phyloP scores from a whole-genome alignment of 1,140 invertebrate species.

The Ditylenchus dipsaci region DNA sequence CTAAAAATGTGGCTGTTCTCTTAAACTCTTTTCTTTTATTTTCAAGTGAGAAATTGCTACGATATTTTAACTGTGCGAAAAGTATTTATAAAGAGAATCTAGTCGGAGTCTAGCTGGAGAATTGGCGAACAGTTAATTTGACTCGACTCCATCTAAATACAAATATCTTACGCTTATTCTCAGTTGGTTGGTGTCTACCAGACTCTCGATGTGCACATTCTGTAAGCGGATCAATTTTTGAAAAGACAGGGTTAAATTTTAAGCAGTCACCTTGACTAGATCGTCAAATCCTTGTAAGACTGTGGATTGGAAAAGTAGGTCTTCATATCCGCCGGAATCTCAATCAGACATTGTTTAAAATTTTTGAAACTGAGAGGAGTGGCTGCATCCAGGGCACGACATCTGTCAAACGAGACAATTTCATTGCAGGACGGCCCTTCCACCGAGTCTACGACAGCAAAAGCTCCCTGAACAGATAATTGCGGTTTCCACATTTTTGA shows the following conservation, averaged over 20 bases:
- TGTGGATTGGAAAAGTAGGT: conserved; percentile 19
- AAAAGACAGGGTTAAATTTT: neutral
- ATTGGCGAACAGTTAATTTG: too few species aligned
- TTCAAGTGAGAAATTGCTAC: too few species aligned
- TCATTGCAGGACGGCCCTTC: conserved; percentile 12
- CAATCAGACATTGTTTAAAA: conserved; percentile 20
- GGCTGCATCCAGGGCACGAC: neutral
- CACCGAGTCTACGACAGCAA: conserved; percentile 30
- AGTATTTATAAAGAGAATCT: too few species aligned
- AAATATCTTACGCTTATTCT: conserved; percentile 12
- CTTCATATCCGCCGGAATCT: conserved; percentile 28
- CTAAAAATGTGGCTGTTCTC: too few species aligned
- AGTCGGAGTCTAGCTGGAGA: too few species aligned
- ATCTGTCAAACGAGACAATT: neutral
- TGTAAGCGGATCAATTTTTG: neutral
- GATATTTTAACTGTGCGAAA: too few species aligned
- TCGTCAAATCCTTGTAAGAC: conserved; percentile 5
- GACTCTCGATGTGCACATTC: conserved; percentile 6
- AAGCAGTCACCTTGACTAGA: neutral
- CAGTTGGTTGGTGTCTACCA: neutral
- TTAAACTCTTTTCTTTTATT: too few species aligned
- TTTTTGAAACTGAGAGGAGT: neutral
- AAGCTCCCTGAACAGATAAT: conserved; percentile 24
- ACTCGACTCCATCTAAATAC: too few species aligned
- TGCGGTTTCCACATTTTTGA: neutral